phyloP scores from a whole-genome alignment of 2,888 invertebrate species.

The Coronaproctus castanopsis region DNA sequence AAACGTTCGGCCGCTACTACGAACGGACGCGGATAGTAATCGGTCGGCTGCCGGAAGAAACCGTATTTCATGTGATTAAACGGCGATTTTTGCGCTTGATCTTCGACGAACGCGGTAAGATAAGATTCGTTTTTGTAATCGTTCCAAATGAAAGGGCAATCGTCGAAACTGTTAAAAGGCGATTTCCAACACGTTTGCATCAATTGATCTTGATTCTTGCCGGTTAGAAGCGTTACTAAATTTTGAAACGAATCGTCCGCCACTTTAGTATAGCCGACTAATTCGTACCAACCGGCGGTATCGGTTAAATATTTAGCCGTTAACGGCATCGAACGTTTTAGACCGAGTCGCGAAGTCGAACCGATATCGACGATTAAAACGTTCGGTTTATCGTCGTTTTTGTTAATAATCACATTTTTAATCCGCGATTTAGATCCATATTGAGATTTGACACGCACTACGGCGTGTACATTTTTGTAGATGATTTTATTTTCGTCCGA shows the following conservation, averaged over 20 bases:
- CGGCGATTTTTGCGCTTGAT: constrained; percentile 47
- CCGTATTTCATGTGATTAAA: constrained; percentile 54
- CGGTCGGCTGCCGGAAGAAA: constrained; percentile 51
- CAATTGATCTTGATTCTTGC: constrained; percentile 29
- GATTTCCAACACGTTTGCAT: constrained; percentile 17
- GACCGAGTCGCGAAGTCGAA: constrained; percentile 59
- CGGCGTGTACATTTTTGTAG: constrained; percentile 35
- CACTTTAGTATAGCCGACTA: constrained; percentile 55
- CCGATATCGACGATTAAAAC: constrained; percentile 67
- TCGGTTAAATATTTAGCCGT: constrained; percentile 41
- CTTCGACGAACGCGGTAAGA: constrained; percentile 61
- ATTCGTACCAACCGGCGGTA: constrained; percentile 44
- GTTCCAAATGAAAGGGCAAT: constrained; percentile 57
- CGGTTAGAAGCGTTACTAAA: constrained; percentile 59
- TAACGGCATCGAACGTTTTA: constrained; percentile 50
- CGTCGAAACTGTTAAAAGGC: constrained; percentile 34
- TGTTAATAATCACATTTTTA: not conserved
- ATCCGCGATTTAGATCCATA: too few species aligned
- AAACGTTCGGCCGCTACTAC: constrained; percentile 43
- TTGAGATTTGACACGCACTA: constrained; percentile 29
- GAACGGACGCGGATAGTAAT: constrained; percentile 60
- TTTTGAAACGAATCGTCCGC: constrained; percentile 83
- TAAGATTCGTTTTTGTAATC: constrained; percentile 39
- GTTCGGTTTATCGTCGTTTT: constrained; percentile 27
- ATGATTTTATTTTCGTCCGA: too few species aligned